Conservation (phyloP, 1,140 invertebrate species). For the Nomia melanderi region DNA sequence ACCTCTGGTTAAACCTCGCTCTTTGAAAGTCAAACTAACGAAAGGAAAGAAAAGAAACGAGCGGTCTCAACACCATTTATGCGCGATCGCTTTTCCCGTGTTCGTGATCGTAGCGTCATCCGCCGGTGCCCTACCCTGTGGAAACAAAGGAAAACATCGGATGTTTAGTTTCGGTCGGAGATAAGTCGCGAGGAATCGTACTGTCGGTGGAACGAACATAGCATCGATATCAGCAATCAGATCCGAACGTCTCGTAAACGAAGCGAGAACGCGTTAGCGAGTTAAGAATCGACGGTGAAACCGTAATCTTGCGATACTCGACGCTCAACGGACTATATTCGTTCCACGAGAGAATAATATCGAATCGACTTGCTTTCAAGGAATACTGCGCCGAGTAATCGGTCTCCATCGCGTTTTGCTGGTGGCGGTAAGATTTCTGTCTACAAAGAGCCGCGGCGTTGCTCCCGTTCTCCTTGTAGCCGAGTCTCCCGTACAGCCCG, state of each 20-base stretch:
- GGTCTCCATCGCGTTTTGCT: not conserved
- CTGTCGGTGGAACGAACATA: no score
- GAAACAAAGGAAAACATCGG: constrained; percentile 4
- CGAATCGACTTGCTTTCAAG: constrained; percentile 45
- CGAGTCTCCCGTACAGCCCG: constrained; percentile 77
- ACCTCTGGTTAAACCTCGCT: constrained; percentile 16
- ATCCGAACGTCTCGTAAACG: no score
- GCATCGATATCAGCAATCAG: no score
- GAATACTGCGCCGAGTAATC: constrained; percentile 28
- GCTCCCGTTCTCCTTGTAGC: constrained; percentile 8
- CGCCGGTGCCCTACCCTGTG: constrained; percentile 15
- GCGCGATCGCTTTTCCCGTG: constrained; percentile 23
- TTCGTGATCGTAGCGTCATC: constrained; percentile 6
- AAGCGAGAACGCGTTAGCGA: no score
- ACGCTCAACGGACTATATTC: no score
- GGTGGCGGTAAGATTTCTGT: constrained; percentile 19
- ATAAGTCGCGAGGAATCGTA: not conserved
- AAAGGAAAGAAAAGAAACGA: not conserved
- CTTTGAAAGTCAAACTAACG: not conserved
- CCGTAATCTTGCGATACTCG: no score
- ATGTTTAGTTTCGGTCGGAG: constrained; percentile 15
- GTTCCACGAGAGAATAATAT: no score
- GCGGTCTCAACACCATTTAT: not conserved
- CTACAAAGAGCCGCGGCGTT: constrained; percentile 4
- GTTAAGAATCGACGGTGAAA: no score